These are phyloP conservation scores for Panopea generosa DNA, from an alignment of 2,888 invertebrate genomes.

Conservation along the genomic window DNA sequence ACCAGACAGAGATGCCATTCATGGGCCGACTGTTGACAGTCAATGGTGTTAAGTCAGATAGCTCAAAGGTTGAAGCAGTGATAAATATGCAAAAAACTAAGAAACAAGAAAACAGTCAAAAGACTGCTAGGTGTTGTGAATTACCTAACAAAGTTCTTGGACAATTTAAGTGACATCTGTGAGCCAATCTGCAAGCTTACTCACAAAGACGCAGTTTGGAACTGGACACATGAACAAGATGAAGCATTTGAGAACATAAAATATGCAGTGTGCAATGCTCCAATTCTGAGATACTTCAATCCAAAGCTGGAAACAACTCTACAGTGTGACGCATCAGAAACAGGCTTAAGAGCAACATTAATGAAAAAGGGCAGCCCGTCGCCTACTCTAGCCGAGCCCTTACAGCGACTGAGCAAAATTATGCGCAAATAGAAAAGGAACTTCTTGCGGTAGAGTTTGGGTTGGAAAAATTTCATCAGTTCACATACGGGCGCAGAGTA, in stretches of 20 bases:
- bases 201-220: conserved; percentile 20
- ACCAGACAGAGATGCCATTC: conserved; percentile 38
- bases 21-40: conserved; percentile 57
- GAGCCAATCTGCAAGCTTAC: conserved; percentile 37
- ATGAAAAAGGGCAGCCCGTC: conserved; percentile 59
- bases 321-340: conserved; percentile 26
- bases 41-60: conserved; percentile 53
- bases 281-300: no score
- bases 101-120: conserved; percentile 14
- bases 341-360: conserved; percentile 63
- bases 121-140: conserved; percentile 32
- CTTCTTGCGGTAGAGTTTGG: conserved; percentile 58
- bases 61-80: conserved; percentile 52
- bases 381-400: conserved; percentile 59
- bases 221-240: conserved; percentile 39
- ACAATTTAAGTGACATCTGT: conserved; percentile 24
- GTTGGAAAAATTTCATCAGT: conserved; percentile 54
- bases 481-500: conserved; percentile 55
- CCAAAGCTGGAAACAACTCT: conserved; percentile 2
- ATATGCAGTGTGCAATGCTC: conserved; percentile 15
- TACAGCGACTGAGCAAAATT: conserved; percentile 56
- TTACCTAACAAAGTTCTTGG: conserved; percentile 33
- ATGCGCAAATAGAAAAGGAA: conserved; percentile 71
- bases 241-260: conserved; percentile 24
- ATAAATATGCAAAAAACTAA: conserved; percentile 42